Conservation (phyloP, 2,888 invertebrate genomes). For the Bellardia bayeri region DNA sequence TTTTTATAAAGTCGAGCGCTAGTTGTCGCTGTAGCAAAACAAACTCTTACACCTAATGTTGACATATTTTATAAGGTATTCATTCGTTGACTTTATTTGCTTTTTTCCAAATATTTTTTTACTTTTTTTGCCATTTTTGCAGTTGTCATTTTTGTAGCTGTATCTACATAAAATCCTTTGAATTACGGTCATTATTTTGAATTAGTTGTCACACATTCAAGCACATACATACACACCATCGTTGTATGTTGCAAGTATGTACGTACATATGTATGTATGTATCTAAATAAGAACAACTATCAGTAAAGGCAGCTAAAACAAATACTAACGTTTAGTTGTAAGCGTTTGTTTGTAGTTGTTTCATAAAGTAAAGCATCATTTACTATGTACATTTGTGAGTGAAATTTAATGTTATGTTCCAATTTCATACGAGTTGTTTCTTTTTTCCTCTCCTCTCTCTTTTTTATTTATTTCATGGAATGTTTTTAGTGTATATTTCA, state of each 20-base stretch:
- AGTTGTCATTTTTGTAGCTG: slow-evolving; percentile 64
- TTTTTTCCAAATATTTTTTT: slow-evolving; percentile 43
- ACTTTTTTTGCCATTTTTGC: slow-evolving; percentile 21
- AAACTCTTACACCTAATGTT: slow-evolving; percentile 42
- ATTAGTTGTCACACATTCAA: slow-evolving; percentile 61
- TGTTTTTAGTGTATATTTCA: slow-evolving; percentile 39
- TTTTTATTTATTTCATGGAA: not conserved
- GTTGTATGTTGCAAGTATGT: slow-evolving; percentile 9
- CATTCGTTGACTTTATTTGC: slow-evolving; percentile 65
- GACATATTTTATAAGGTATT: slow-evolving; percentile 70
- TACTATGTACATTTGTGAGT: slow-evolving; percentile 52
- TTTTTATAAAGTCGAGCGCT: slow-evolving; percentile 53
- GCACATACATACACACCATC: slow-evolving; percentile 17
- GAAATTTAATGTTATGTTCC: slow-evolving; percentile 55
- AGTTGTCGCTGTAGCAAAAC: not conserved
- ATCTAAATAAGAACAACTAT: not conserved
- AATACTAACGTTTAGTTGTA: slow-evolving; percentile 16
- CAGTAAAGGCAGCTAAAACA: slow-evolving; percentile 23
- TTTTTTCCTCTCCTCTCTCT: not conserved
- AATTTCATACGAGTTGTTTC: slow-evolving; percentile 20
- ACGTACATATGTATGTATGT: too few species aligned
- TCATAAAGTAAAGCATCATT: slow-evolving; percentile 33
- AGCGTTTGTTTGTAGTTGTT: slow-evolving; percentile 17
- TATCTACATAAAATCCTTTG: slow-evolving; percentile 70
- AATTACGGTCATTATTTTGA: slow-evolving; percentile 73